phyloP scores from a whole-genome alignment of 2,797 vertebrate genomes.

The Glossophaga mutica region DNA sequence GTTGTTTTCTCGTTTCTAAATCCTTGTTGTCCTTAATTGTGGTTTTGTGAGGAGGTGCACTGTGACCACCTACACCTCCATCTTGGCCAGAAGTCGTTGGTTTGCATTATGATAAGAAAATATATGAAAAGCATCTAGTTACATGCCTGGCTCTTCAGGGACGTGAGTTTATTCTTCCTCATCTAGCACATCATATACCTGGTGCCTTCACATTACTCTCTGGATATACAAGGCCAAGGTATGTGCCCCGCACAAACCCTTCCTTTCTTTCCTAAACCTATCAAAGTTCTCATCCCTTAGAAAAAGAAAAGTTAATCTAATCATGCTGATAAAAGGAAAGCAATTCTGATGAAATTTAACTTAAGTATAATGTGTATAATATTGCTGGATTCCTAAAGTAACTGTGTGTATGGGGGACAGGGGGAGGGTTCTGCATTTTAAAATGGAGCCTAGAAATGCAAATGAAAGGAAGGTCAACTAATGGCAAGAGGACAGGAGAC shows the following conservation, averaged over 20 bases:
- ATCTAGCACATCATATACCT: neutral
- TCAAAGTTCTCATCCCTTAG: neutral
- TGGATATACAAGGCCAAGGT: neutral
- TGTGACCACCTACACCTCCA: no score
- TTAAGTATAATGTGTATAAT: neutral
- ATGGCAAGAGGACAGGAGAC: neutral
- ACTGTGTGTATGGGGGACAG: neutral
- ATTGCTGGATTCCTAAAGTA: conserved; percentile 8
- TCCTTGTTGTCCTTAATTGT: no score
- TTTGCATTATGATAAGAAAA: neutral
- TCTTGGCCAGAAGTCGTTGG: neutral
- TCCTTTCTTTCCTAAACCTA: conserved; percentile 8
- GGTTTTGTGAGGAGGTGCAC: no score
- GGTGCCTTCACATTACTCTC: neutral
- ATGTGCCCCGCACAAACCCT: neutral
- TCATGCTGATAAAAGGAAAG: conserved; percentile 28
- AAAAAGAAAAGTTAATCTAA: neutral
- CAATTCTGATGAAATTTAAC: conserved; percentile 40
- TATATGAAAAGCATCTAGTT: neutral
- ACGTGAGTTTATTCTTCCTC: neutral
- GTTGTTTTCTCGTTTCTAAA: no score
- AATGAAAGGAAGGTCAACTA: neutral
- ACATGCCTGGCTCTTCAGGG: neutral
- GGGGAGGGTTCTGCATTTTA: neutral
- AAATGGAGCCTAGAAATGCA: neutral